Evolutionary conservation across 1,140 invertebrate species (phyloP).

Genomic region (Rhopalosiphum padi): DNA sequence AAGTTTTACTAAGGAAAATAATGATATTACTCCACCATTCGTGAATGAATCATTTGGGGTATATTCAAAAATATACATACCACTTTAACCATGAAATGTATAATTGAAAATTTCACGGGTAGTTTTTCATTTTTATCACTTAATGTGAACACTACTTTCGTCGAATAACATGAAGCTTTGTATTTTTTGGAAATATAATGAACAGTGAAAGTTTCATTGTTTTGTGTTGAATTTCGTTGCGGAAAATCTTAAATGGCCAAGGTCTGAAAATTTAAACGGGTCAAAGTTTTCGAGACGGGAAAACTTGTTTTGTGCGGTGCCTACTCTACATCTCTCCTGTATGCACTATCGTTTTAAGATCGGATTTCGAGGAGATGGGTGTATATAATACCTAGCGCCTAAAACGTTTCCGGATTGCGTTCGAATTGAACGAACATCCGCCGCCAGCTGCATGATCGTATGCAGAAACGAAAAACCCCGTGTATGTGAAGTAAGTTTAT

Average conservation of each 20-base stretch:
- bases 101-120: neutral
- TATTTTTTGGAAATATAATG: conserved; percentile 9
- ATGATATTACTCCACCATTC: neutral
- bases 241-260: conserved; percentile 28
- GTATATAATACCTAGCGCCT: conserved; percentile 21
- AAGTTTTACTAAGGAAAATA: neutral
- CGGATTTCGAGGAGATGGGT: neutral
- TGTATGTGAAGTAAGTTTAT: conserved; percentile 26
- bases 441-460: conserved; percentile 1
- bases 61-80: neutral
- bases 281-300: conserved; percentile 8
- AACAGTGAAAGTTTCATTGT: conserved; percentile 33
- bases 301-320: neutral
- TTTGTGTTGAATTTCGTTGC: neutral
- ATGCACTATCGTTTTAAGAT: conserved; percentile 18
- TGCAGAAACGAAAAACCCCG: neutral
- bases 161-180: neutral
- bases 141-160: neutral
- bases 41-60: neutral
- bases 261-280: conserved; percentile 33
- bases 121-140: conserved; percentile 37
- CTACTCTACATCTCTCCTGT: too few species aligned
- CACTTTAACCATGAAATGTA: neutral
- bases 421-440: conserved; percentile 1
- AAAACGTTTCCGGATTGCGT: conserved; percentile 44